Base-by-base conservation (phyloP, 2,113 vertebrate genomes). In the Ranitomeya variabilis region DNA sequence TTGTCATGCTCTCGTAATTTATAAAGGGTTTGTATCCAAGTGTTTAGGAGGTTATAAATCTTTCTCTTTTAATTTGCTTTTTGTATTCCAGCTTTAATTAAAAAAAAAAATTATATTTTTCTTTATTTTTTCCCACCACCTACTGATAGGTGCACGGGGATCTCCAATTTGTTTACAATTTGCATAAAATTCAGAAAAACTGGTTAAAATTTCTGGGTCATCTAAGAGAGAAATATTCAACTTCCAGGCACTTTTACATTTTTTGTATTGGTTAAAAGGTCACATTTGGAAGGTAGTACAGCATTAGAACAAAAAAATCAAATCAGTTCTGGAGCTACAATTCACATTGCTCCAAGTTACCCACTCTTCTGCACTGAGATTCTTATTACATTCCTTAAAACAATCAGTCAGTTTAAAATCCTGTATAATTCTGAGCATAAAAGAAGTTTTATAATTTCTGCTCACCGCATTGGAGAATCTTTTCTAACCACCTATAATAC, bases 281-380 rank as follows among this genome's bases (percentile, higher is more conserved):
- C 51, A 76, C 73, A 76, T 45, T 45, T 76, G 15, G 37, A 16
- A 15, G 73, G 73, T 19, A 79, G 51, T 54, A 79, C 0, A 12
- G 54, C 0, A 2, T 79, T 1, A n/a, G 45, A 54, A 55, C 77
- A 54, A 9, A 55, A 62, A 79, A 16, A 76, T 79, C 54, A 55
- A 55, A 79, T 79, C 77, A 7, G 55, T 79, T 52, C 51, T 23
- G 55, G 54, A 59, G 79, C 79, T 81, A 9, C 79, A 81, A 7
- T 7, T 55, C 0, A 23, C 6, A 7, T 81, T 81, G 6, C 55
- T 60, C 79, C 54, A 59, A 11, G n/a, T 81, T 3, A 15, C 21
- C 3, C 19, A 0, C 4, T 7, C 77, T n/a, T 79, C 77, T 0
- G 5, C 31, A 15, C 14, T 8, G 6, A 37, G 1, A 5, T 45